Evolutionary conservation across 2,888 invertebrate species (phyloP), one percentile per base, ranked within the genome.

Genomic region (Brenthis ino): DNA sequence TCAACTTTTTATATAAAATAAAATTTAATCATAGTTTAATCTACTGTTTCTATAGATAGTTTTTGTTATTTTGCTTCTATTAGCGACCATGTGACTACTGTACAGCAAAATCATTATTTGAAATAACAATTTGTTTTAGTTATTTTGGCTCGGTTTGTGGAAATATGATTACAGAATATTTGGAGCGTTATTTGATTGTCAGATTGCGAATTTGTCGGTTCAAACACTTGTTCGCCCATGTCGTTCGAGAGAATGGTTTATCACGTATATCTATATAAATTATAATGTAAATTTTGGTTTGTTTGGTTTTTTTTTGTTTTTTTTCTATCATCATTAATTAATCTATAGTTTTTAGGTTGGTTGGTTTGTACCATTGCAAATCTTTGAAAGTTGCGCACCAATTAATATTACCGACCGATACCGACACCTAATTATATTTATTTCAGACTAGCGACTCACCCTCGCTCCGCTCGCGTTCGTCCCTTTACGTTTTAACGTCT

Each of bases 11-110:
- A 75, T 77, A 73, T 75, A 72, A 76, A 76, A 79, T 78, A 77
- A 87, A 89, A 87, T 89, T 89, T 90, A 90, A 91, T 91, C 91
- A 90, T 82, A 86, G 77, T 85, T 84, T 86, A 88, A 91, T 91
- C 90, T 89, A 85, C 84, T 85, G 84, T 88, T 87, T 85, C 86
- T 85, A 88, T 88, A 83, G 88, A 82, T 76, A 69, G 72, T 78
- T 80, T 79, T 79, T 78, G 75, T 78, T 71, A 73, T 74, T 76
- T 78, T 77, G 75, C 75, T 74, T 76, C 71, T 73, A 72, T 75
- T 76, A 74, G 75, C 64, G 68, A 65, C 70, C 71, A 74, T 76
- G 74, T 78, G 75, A 79, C 79, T 79, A 72, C 79, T 79, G 77
- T 76, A 60, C 50, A 68, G 70, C 56, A 14, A 70, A 60, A 60